Conservation (phyloP, 1,140 invertebrate species). For the Hydropsyche tenuis region DNA sequence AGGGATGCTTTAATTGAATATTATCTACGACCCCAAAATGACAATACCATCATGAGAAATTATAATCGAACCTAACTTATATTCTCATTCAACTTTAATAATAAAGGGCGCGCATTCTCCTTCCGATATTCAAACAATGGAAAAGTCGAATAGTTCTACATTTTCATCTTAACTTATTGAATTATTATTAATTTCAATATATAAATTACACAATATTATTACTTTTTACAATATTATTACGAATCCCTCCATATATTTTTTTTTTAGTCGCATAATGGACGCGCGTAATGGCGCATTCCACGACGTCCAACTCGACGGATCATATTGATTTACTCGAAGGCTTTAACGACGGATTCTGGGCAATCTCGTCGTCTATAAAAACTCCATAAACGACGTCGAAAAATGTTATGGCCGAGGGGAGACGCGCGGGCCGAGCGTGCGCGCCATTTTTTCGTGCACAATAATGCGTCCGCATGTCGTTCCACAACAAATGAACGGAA, state of each 20-base stretch:
- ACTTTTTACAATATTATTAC: neutral
- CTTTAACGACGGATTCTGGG: conserved; percentile 9
- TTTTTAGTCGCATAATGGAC: neutral
- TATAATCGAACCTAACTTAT: too few species aligned
- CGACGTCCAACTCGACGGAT: neutral
- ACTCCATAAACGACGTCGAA: conserved; percentile 14
- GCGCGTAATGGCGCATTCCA: neutral
- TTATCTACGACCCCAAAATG: neutral
- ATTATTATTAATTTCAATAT: too few species aligned
- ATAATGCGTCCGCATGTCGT: too few species aligned
- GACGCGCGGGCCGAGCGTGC: neutral
- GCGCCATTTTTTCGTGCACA: neutral
- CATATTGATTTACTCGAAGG: conserved; percentile 15
- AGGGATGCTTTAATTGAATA: conserved; percentile 15
- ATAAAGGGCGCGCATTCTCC: too few species aligned
- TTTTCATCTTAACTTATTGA: too few species aligned
- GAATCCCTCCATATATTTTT: neutral
- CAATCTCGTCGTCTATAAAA: conserved; percentile 2
- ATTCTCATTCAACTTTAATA: too few species aligned
- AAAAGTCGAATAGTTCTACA: too few species aligned
- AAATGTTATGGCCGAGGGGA: neutral
- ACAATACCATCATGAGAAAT: too few species aligned
- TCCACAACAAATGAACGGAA: too few species aligned
- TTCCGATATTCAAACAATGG: too few species aligned
- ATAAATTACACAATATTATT: too few species aligned